A percentile compares a stretch with the other conserved stretches of the same genome.
These are phyloP conservation scores for Choristoneura rosaceana DNA, from an alignment of 2,888 invertebrate species.

Conservation along the genomic window DNA sequence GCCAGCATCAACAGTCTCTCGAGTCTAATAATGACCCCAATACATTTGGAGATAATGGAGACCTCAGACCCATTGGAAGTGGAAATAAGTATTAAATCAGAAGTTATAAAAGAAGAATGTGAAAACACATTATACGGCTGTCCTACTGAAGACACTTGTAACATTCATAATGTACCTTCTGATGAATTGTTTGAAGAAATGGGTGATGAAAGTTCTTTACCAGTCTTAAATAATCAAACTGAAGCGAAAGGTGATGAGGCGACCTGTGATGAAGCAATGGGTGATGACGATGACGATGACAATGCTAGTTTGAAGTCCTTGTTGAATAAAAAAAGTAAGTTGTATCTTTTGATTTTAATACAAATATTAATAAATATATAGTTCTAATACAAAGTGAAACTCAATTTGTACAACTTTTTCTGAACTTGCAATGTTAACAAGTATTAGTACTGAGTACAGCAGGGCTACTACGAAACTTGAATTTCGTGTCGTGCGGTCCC, in stretches of 20 bases:
- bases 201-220: neutral
- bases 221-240: neutral
- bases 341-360: too few species aligned
- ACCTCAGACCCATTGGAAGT: neutral
- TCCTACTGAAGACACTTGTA: neutral
- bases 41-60: neutral
- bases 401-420: too few species aligned
- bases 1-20: neutral
- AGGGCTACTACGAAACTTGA: too few species aligned
- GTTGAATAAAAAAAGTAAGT: too few species aligned
- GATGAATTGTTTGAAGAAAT: neutral
- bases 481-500: too few species aligned
- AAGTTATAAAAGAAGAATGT: neutral
- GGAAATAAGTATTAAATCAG: neutral
- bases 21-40: neutral
- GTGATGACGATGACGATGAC: too few species aligned
- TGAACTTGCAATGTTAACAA: too few species aligned
- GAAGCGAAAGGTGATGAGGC: neutral
- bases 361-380: too few species aligned
- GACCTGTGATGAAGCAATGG: neutral
- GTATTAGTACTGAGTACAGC: too few species aligned
- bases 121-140: neutral
- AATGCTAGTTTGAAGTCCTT: too few species aligned
- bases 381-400: too few species aligned
- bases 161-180: neutral